Evolutionary conservation across 92 coral and sea anemone genomes (phyloP), one percentile per base, ranked within the genome.

Genomic region (Anthopleura xanthogrammica): DNA sequence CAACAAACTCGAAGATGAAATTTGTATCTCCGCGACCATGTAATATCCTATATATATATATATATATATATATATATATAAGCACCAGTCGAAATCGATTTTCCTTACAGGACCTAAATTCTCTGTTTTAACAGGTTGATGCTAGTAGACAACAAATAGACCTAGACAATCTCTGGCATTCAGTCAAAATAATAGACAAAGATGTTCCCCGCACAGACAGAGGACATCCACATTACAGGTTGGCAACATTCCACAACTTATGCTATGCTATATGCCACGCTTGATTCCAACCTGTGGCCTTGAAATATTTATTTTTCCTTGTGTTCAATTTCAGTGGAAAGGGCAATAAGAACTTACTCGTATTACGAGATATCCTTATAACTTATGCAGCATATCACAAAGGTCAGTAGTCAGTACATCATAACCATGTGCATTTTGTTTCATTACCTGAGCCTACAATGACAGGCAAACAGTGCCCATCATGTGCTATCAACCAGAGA

Each of bases 201-300:
- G 99, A 96, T 89, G 99, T 96, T 16, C 99, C 99, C 14, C 93
- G 99, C 52, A 96, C 99, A 41, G 99, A 96, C 85, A 86, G 99
- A 82, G 86, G 90, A 16, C 94, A 92, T 16, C 89, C 83, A 46
- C 94, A 79, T 78, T 96, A 92, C 78, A 82, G 80, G 99, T 96
- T 83, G 78, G 94, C 81, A 11, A 65, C 36, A 22, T 13, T 4
- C 40, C 5, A 16, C 39, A 12, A 52, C 14, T 5, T 9, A 5
- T 46, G 50, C 50, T 9, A 46, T 46, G 5, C 50, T 46, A 46
- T 46, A 9, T 46, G 5, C 50, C 50, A 46, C 7, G 50, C 9
- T 46, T 46, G 50, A 46, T 46, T 46, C 50, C 36, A 29, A 29
- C 36, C 36, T 29, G 50, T 46, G 9, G 5, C 50, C 50, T 5